Percentiles rank a stretch among this genome's conserved stretches.
These are phyloP conservation scores for Reticulitermes speratus DNA, from an alignment of 1,140 invertebrate genomes.

Conservation along the genomic window DNA sequence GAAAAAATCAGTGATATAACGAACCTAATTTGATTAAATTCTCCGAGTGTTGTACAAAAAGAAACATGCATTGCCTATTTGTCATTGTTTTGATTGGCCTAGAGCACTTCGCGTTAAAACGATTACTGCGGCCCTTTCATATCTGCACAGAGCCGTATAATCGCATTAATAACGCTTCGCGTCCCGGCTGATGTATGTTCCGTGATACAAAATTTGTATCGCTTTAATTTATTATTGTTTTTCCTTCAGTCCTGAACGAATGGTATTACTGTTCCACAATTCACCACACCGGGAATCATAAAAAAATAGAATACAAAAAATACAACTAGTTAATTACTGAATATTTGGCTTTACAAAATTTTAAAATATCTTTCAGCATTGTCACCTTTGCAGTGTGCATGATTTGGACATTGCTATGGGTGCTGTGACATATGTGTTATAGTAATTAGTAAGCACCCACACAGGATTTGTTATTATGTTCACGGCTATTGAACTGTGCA, in stretches of 20 bases:
- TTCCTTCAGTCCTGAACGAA: background rate
- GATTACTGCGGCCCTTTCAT: background rate
- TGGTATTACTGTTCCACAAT: background rate
- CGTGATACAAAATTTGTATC: background rate
- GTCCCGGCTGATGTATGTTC: background rate
- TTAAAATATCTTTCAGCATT: background rate
- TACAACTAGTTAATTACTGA: background rate
- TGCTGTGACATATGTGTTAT: background rate
- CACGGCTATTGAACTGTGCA: background rate
- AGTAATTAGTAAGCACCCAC: background rate
- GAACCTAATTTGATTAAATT: conserved; percentile 14
- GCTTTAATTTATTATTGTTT: conserved; percentile 10
- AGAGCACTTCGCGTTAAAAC: conserved; percentile 5
- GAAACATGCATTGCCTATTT: conserved; percentile 6
- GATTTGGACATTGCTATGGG: background rate
- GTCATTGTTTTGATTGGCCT: conserved; percentile 1
- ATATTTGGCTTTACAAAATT: background rate
- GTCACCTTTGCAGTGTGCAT: background rate
- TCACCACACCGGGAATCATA: too few species aligned
- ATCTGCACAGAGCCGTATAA: background rate
- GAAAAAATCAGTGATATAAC: background rate
- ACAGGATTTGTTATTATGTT: background rate
- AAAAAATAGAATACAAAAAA: background rate
- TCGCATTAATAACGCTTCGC: background rate
- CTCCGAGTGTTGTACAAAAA: background rate